Evolutionary conservation across 2,113 vertebrate genomes (phyloP), one percentile per base, ranked within the genome.

Genomic region (Capreolus pygargus): DNA sequence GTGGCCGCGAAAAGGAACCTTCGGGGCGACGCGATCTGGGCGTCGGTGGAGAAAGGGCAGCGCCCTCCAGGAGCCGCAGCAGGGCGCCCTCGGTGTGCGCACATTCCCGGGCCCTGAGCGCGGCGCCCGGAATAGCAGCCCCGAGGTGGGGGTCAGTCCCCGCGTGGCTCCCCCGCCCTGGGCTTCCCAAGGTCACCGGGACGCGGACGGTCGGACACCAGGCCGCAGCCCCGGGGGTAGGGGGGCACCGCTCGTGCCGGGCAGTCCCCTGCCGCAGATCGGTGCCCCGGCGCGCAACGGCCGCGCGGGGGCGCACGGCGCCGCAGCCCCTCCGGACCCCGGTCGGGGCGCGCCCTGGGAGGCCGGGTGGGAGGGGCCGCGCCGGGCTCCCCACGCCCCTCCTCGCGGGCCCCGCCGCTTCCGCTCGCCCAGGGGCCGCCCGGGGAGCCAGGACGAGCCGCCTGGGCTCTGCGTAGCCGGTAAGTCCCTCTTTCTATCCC

Each of bases 41-140:
- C 70, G 30, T 25, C 25, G 5, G 85, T 60, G 50, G 91, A n/a
- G 43, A 43, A 8, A 61, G 30, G 43, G 27, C 55, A 84, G 94
- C 45, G 33, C 23, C 60, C 1, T 78, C 92, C 60, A 4, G n/a
- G 89, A 39, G 47, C 64, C 21, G 3, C 28, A 81, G 70, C 86
- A 23, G 43, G 83, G 78, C 94, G 64, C 89, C 87, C 92, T 87
- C 74, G 33, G 25, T 64, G 10, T 2, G 54, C 5, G 33, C 79
- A 23, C 96, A 95, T 98, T 98, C 96, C 95, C 96, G 0, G 91
- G 97, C 96, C 94, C 92, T 97, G 97, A 97, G 95, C 84, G 17
- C 60, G 13, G 52, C 55, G 70, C 97, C 95, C 57, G 82, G 96
- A 97, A 98, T 98, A 98, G 97, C 97, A 86, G 86, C 86, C 36